Conservation (phyloP, 2,888 invertebrate genomes). For the Parnassius apollo region DNA sequence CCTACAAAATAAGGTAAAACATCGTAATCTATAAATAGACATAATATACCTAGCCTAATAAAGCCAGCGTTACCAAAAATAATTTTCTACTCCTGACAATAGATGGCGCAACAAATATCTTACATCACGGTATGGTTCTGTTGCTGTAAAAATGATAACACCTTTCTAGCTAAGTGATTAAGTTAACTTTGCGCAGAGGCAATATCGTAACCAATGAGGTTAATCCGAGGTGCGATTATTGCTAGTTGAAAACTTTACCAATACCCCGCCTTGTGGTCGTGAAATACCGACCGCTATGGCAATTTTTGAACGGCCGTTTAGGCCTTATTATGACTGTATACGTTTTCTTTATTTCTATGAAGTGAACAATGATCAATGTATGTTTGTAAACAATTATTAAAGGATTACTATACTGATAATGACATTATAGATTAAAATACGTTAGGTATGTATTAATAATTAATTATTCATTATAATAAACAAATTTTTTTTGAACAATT, state of each 20-base stretch:
- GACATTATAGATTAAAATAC: no score
- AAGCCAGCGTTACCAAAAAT: background rate
- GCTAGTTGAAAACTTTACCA: constrained; percentile 97
- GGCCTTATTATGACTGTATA: constrained; percentile 57
- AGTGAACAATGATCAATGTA: no score
- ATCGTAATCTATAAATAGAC: no score
- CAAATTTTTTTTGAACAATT: no score
- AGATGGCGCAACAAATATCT: constrained; percentile 53
- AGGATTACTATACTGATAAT: no score
- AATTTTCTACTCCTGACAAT: constrained; percentile 23
- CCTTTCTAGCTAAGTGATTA: background rate
- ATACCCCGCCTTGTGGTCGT: constrained; percentile 94
- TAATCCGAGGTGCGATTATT: constrained; percentile 93
- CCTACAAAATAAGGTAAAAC: no score
- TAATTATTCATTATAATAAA: no score
- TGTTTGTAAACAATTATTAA: no score
- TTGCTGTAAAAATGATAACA: constrained; percentile 24
- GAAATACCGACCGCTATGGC: constrained; percentile 92
- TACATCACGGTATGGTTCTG: constrained; percentile 50
- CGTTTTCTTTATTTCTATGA: no score
- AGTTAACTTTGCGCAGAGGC: constrained; percentile 88
- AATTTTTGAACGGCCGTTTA: constrained; percentile 89
- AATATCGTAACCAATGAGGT: constrained; percentile 94
- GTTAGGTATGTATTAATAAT: no score
- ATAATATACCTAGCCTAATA: background rate